Conservation (phyloP, 2,888 invertebrate genomes). For the Drosophila nigritarsus region DNA sequence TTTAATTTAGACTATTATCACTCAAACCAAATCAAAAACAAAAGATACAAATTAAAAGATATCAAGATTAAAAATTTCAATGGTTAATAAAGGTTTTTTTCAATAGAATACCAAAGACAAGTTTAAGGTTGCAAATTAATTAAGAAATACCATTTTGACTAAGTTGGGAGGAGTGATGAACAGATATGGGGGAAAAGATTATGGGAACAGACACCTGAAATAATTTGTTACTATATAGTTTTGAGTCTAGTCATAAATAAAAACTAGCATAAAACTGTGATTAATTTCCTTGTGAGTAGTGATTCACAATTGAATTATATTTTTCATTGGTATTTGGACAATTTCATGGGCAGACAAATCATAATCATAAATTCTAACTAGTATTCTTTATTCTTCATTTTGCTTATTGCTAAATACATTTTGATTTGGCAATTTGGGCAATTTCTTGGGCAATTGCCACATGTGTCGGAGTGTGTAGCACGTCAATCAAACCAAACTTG, state of each 20-base stretch:
- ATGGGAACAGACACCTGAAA: not conserved
- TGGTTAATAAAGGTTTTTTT: not conserved
- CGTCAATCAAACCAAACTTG: slow-evolving; percentile 57
- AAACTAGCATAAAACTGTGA: not conserved
- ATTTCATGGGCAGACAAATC: not conserved
- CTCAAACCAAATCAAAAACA: too few species aligned
- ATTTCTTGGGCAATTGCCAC: slow-evolving; percentile 17
- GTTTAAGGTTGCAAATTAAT: too few species aligned
- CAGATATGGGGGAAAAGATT: not conserved
- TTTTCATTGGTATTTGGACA: not conserved
- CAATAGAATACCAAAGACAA: not conserved
- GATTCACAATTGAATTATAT: not conserved
- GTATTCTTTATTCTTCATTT: not conserved
- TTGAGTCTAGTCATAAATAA: not conserved
- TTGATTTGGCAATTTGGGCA: slow-evolving; percentile 39
- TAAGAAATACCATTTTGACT: not conserved
- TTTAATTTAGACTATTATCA: too few species aligned
- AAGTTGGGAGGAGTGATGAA: not conserved
- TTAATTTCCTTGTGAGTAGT: not conserved
- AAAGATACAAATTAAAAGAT: too few species aligned
- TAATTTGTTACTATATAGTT: not conserved
- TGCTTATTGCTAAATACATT: slow-evolving; percentile 40
- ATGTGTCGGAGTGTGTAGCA: slow-evolving; percentile 20
- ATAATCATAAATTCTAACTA: not conserved
- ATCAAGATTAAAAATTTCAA: too few species aligned